These are phyloP conservation scores for Tetranychus piercei DNA, from an alignment of 2,888 invertebrate genomes.

Conservation along the genomic window DNA sequence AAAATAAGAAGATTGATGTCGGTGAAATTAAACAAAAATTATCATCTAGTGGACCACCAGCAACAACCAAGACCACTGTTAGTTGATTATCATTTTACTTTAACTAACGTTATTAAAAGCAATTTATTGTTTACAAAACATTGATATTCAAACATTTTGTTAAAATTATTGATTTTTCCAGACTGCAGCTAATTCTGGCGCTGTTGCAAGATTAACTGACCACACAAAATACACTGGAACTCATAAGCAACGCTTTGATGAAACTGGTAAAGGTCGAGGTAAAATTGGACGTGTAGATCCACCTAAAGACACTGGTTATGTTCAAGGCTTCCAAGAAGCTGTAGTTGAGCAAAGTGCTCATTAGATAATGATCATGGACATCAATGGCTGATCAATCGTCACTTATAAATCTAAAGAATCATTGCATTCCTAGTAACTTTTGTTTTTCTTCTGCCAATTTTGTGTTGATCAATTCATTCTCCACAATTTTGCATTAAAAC, in stretches of 20 bases:
- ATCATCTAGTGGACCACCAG: constrained; percentile 46
- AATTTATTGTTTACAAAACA: background rate
- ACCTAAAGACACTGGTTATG: constrained; percentile 56
- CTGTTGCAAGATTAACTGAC: constrained; percentile 59
- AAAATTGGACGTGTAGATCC: constrained; percentile 60
- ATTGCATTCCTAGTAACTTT: too few species aligned
- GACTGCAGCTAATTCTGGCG: constrained; percentile 33
- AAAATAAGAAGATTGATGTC: constrained; percentile 58
- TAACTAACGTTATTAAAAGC: background rate
- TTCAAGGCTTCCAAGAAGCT: constrained; percentile 45
- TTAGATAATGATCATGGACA: background rate
- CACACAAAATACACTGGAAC: constrained; percentile 72
- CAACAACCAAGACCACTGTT: constrained; percentile 32
- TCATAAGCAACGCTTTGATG: constrained; percentile 67
- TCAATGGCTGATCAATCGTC: too few species aligned
- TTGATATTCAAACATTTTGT: too few species aligned
- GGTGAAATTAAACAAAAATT: constrained; percentile 55
- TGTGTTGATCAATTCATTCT: too few species aligned
- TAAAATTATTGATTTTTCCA: constrained; percentile 15
- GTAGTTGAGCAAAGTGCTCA: background rate
- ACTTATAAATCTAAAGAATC: too few species aligned
- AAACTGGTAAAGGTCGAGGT: constrained; percentile 56
- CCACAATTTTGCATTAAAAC: too few species aligned
- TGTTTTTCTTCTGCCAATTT: too few species aligned
- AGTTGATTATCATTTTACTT: constrained; percentile 4